A percentile compares a stretch with the other conserved stretches of the same genome.
phyloP scores from a whole-genome alignment of 2,113 vertebrate genomes.

The Dasypus novemcinctus region DNA sequence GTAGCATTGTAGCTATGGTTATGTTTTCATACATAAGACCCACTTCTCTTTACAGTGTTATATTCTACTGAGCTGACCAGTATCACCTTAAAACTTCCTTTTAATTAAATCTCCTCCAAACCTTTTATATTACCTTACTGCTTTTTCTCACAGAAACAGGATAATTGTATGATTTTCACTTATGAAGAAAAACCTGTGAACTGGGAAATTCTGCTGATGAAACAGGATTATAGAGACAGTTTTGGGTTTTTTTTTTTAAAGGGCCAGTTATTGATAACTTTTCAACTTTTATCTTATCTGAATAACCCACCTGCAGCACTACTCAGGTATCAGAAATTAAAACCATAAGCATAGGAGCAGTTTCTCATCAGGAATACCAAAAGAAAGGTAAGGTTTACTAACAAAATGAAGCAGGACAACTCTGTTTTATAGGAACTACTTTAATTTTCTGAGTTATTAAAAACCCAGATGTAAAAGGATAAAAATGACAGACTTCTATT shows the following conservation, averaged over 20 bases:
- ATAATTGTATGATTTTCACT: neutral
- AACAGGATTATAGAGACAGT: neutral
- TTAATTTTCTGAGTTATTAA: neutral
- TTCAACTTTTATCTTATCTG: neutral
- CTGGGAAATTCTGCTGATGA: neutral
- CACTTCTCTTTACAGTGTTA: neutral
- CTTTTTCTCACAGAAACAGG: neutral
- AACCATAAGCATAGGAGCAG: neutral
- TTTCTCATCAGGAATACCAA: neutral
- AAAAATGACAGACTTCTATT: neutral
- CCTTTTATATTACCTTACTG: neutral
- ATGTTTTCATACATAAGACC: constrained; percentile 34
- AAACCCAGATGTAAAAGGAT: neutral
- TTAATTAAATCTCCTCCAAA: neutral
- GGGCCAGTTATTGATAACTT: neutral
- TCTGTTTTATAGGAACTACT: neutral
- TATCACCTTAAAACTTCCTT: neutral
- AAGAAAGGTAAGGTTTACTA: neutral
- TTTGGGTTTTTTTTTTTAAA: neutral
- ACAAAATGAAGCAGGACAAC: neutral
- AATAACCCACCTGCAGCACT: neutral
- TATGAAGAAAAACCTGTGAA: neutral
- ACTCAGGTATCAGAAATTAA: neutral
- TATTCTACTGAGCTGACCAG: neutral
- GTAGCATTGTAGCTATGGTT: neutral